Conservation (phyloP, 2,888 invertebrate species). For the Metellina segmentata region DNA sequence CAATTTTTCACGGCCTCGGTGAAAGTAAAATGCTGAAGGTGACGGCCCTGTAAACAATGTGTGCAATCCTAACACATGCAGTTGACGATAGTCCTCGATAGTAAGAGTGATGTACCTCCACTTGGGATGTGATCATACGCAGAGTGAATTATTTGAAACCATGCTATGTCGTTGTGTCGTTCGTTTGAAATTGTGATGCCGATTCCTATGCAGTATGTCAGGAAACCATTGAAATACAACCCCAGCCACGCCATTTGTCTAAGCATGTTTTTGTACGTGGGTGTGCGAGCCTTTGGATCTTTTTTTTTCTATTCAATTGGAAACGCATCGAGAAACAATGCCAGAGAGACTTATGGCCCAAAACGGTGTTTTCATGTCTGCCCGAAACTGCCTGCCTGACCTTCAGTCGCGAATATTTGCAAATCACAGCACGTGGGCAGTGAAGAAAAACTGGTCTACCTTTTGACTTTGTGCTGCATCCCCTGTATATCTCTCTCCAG, state of each 20-base stretch:
- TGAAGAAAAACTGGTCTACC: slow-evolving; percentile 32
- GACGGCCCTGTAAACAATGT: too few relatives aligned
- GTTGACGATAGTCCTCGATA: too few relatives aligned
- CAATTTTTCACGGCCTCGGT: too few relatives aligned
- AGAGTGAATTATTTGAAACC: too few relatives aligned
- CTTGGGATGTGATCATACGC: too few relatives aligned
- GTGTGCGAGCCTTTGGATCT: background rate
- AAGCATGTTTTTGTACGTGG: background rate
- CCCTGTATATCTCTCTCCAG: background rate
- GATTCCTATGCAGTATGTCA: background rate
- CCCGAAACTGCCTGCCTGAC: background rate
- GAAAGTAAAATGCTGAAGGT: too few relatives aligned
- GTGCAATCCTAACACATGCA: too few relatives aligned
- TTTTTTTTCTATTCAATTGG: background rate
- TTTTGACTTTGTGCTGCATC: slow-evolving; percentile 23
- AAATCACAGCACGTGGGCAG: slow-evolving; percentile 20
- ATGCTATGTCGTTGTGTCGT: too few relatives aligned
- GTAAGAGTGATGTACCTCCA: too few relatives aligned
- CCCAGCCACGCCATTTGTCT: background rate
- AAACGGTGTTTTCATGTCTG: background rate
- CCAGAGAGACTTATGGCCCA: background rate
- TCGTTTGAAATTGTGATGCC: too few relatives aligned
- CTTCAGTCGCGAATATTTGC: background rate
- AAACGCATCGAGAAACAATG: background rate
- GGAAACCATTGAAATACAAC: background rate